Evolutionary conservation across 1,140 invertebrate genomes (phyloP).

Genomic region (Globodera rostochiensis): DNA sequence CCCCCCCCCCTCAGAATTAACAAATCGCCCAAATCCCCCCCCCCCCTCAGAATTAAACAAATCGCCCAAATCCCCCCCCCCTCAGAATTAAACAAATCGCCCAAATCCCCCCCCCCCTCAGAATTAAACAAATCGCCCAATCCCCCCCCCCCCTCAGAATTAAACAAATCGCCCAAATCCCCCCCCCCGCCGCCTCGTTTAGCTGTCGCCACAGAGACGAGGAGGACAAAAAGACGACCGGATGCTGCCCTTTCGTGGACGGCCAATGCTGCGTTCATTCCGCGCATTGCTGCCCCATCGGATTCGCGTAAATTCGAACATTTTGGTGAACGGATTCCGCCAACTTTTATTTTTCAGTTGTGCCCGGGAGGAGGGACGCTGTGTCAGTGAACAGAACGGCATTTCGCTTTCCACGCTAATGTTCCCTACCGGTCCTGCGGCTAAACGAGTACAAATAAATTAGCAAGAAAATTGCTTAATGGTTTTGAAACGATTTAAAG

Average conservation of each 20-base stretch:
- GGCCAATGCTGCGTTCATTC: slow-evolving; percentile 19
- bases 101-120: too few relatives aligned
- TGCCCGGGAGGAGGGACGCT: slow-evolving; percentile 4
- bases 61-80: too few relatives aligned
- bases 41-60: too few relatives aligned
- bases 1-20: not conserved
- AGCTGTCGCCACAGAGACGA: not conserved
- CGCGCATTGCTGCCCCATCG: slow-evolving; percentile 19
- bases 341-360: not conserved
- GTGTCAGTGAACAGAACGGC: slow-evolving; percentile 25
- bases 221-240: not conserved
- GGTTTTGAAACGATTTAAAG: slow-evolving; percentile 5
- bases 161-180: too few relatives aligned
- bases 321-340: too few relatives aligned
- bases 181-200: not conserved
- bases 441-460: not conserved
- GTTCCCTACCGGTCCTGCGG: not conserved
- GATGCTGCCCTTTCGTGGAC: slow-evolving; percentile 26
- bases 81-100: too few relatives aligned
- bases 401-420: not conserved
- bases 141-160: too few relatives aligned
- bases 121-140: too few relatives aligned
- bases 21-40: not conserved
- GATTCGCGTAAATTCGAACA: slow-evolving; percentile 10
- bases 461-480: not conserved